Base-by-base conservation (phyloP, 2,113 vertebrate genomes). In the Tapirus terrestris region DNA sequence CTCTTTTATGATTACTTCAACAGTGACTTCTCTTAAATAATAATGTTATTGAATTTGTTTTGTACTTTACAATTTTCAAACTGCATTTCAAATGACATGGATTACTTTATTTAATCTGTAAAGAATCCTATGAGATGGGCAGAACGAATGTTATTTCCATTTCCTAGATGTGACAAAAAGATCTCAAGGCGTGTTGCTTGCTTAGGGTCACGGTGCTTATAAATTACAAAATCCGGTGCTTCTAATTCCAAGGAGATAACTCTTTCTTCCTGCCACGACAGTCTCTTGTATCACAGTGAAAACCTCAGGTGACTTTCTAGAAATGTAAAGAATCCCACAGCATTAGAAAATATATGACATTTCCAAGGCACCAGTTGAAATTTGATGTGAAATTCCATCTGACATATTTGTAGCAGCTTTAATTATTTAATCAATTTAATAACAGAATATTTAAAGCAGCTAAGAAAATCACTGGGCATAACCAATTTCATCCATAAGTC, bases 361-460 rank as follows among this genome's bases (percentile, higher is more conserved):
- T 96, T 98, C 82, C 83, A 95, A 97, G 88, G 97, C 51, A 84
- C 27, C 12, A 8, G 56, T 29, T 98, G 96, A 97, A 98, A 98
- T 98, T 98, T 98, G 97, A 98, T 98, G 98, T 97, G 97, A 97
- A 98, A 98, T 98, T 98, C 39, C 80, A 98, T 95, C 96, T 98
- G 98, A 99, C 98, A 97, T 96, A 89, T 98, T 98, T 98, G 96
- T 96, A 98, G 96, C 88, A 92, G 91, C 84, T 97, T 98, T 98
- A 99, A 99, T 99, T 98, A 98, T 98, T 98, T 98, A 98, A 98
- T 99, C 97, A 98, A 97, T 98, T 98, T 97, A 98, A 98, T 98
- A 98, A 97, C 97, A 98, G 97, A 98, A 98, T 98, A 98, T 98
- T 98, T 98, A 98, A 98, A 97, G 92, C 85, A 97, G 72, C 80